phyloP scores from a whole-genome alignment of 2,888 invertebrate genomes.

The Leptogaster cylindrica region DNA sequence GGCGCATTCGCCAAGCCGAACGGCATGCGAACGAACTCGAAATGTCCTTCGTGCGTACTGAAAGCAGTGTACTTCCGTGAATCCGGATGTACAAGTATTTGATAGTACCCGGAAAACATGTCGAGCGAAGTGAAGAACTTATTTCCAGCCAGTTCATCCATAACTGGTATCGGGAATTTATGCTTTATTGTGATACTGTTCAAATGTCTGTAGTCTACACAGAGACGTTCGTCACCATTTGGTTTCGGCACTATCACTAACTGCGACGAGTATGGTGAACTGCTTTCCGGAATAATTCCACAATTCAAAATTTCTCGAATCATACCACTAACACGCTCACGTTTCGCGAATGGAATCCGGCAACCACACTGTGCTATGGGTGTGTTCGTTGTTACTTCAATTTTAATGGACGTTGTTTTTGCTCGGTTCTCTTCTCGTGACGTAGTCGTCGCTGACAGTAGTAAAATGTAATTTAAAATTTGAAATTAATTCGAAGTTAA shows the following conservation, averaged over 20 bases:
- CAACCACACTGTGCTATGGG: no score
- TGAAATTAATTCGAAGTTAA: no score
- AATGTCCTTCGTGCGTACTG: constrained; percentile 49
- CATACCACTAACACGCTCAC: no score
- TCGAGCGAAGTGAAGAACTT: constrained; percentile 32
- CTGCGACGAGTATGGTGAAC: constrained; percentile 34
- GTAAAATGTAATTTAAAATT: no score
- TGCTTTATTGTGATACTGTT: constrained; percentile 24
- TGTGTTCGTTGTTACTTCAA: no score
- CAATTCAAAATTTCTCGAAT: no score
- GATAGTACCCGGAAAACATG: constrained; percentile 41
- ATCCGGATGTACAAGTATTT: constrained; percentile 23
- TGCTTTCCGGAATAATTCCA: constrained; percentile 8
- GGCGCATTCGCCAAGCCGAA: constrained; percentile 44
- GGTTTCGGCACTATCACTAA: constrained; percentile 35
- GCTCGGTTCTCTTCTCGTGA: no score
- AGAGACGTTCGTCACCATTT: constrained; percentile 39
- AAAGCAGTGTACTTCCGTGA: constrained; percentile 51
- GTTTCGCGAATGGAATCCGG: no score
- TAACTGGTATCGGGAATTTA: constrained; percentile 42
- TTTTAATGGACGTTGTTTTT: no score
- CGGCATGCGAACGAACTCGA: constrained; percentile 43
- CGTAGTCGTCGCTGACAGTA: no score
- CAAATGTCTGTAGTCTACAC: constrained; percentile 40
- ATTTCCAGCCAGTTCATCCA: constrained; percentile 50